These are phyloP conservation scores for Scomber japonicus DNA, from an alignment of 2,113 vertebrate species.

Conservation along the genomic window DNA sequence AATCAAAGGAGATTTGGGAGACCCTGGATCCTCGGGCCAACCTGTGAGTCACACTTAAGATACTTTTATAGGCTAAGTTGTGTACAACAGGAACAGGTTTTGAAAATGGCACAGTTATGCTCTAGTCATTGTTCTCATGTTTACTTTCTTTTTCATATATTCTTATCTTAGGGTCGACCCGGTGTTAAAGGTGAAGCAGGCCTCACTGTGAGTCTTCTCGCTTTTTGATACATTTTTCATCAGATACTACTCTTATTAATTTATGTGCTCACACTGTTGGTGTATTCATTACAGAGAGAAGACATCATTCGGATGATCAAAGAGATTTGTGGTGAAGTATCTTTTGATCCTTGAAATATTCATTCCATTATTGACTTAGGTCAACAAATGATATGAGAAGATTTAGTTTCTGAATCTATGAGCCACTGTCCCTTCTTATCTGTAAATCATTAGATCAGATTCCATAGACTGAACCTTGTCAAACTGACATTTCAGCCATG, in stretches of 20 bases:
- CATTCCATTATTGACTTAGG: slow-evolving; percentile 40
- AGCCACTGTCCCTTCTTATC: slow-evolving; percentile 36
- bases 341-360: slow-evolving; percentile 33
- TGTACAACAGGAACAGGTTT: too few species aligned
- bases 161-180: slow-evolving; percentile 81
- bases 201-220: slow-evolving; percentile 86
- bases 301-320: slow-evolving; percentile 92
- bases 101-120: too few species aligned
- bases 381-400: not conserved
- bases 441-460: slow-evolving; percentile 44
- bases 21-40: slow-evolving; percentile 86
- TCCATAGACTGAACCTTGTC: slow-evolving; percentile 28
- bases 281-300: slow-evolving; percentile 86
- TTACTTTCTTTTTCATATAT: not conserved
- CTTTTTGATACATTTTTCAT: not conserved
- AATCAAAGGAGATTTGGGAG: slow-evolving; percentile 88
- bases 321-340: slow-evolving; percentile 89
- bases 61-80: not conserved
- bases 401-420: slow-evolving; percentile 13
- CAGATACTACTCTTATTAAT: not conserved
- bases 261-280: slow-evolving; percentile 9
- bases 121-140: not conserved
- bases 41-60: slow-evolving; percentile 79
- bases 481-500: slow-evolving; percentile 26
- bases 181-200: slow-evolving; percentile 91